Evolutionary conservation across 2,797 vertebrate genomes (phyloP), one percentile per base, ranked within the genome.

Genomic region (Amphiprion clarkii): DNA sequence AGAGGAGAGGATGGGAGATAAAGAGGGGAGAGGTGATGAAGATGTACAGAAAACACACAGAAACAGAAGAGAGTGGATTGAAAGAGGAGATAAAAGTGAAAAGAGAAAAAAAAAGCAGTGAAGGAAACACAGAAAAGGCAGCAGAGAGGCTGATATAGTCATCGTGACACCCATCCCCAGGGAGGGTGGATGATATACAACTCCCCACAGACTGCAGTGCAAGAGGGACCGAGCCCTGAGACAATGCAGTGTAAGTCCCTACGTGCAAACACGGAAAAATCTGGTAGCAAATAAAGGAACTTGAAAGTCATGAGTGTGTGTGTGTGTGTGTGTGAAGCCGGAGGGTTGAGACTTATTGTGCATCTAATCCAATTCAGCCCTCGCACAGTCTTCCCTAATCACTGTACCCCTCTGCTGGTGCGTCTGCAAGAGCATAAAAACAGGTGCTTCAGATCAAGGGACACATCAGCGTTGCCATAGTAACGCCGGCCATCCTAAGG

Each of bases 381-480:
- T 46, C 42, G 14, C 16, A 46, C 3, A 3, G 39, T 71, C 14
- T 54, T 64, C 13, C 46, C 67, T 68, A 62, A 82, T 76, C 49
- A 21, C 23, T 55, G 14, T 46, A 16, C 17, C 1, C 44, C 44
- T 46, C 42, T 44, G 42, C 12, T 17, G 33, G 33, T 36, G 33
- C 33, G 9, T 36, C 7, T 36, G 40, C 31, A 4, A 3, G 1
- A 67, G 39, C 56, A 23, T 16, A 53, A 71, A 86, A 88, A 88
- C 89, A 85, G 87, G 86, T 84, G 76, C 82, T 52, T 84, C 75
- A 19, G 67, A 84, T 85, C 74, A 80, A 69, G 85, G 81, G 76
- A 89, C 72, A 58, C 82, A 80, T 79, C 68, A 10, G 8, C 2
- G 89, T 94, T 88, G 85, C 92, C 83, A 66, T 61, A 83, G 89